Evolutionary conservation across 2,888 invertebrate species (phyloP).

Genomic region (Chydorus sphaericus): DNA sequence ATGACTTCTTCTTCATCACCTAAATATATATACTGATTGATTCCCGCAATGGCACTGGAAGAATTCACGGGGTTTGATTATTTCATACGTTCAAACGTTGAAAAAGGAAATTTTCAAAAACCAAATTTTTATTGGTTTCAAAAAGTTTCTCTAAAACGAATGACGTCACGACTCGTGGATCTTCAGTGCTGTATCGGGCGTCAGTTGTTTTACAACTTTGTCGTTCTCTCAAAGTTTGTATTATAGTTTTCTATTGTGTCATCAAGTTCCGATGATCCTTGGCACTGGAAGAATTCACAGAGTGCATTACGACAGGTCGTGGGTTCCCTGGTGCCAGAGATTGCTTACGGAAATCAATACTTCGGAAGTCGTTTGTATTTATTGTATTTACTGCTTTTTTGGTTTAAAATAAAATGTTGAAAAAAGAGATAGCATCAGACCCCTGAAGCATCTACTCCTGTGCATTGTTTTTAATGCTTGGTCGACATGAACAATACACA

Average conservation of each 20-base stretch:
- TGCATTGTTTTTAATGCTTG: too few species aligned
- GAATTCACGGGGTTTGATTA: constrained; percentile 15
- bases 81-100: too few species aligned
- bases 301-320: constrained; percentile 39
- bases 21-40: not conserved
- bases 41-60: constrained; percentile 17
- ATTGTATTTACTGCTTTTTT: too few species aligned
- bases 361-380: too few species aligned
- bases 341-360: constrained; percentile 26
- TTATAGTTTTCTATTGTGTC: too few species aligned
- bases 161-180: constrained; percentile 10
- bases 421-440: too few species aligned
- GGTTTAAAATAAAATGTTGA: not conserved
- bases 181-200: constrained; percentile 15
- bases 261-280: constrained; percentile 30
- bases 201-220: not conserved
- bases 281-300: constrained; percentile 56
- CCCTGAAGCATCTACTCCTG: too few species aligned
- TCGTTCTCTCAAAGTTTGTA: not conserved
- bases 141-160: not conserved
- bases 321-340: constrained; percentile 50
- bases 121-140: too few species aligned
- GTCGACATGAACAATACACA: too few species aligned
- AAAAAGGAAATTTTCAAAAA: too few species aligned
- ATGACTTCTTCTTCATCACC: too few species aligned